Conservation (phyloP, 2,797 vertebrate genomes). For the Pelobates cultripes region DNA sequence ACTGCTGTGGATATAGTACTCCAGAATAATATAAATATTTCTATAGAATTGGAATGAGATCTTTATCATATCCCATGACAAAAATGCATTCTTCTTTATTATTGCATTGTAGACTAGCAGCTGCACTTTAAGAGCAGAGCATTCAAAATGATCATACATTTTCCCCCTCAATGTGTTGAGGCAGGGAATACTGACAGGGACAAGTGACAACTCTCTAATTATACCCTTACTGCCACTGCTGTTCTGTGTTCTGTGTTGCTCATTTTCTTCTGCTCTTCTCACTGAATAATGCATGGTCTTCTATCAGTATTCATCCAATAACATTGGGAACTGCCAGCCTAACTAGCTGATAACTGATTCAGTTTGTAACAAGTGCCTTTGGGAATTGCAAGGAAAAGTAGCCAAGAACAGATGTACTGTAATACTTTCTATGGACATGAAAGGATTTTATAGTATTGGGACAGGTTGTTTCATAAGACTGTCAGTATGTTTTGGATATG, state of each 20-base stretch:
- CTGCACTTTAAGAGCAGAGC: constrained; percentile 71
- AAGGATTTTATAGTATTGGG: constrained; percentile 40
- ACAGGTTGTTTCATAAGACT: constrained; percentile 21
- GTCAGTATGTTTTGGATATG: constrained; percentile 29
- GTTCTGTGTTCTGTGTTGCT: constrained; percentile 90
- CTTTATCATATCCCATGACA: constrained; percentile 72
- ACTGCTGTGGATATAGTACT: neutral
- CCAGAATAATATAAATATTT: constrained; percentile 44
- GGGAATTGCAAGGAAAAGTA: constrained; percentile 80
- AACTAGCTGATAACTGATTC: constrained; percentile 86
- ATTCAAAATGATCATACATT: constrained; percentile 69
- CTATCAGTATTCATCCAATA: constrained; percentile 89
- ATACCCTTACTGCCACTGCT: constrained; percentile 96
- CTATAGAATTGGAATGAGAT: constrained; percentile 34
- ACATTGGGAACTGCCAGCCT: constrained; percentile 80
- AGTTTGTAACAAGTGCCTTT: constrained; percentile 81
- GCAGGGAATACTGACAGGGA: constrained; percentile 95
- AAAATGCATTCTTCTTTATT: constrained; percentile 68
- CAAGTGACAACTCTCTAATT: constrained; percentile 98
- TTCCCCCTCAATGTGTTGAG: constrained; percentile 82
- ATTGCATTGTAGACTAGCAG: constrained; percentile 72
- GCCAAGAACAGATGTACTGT: constrained; percentile 76
- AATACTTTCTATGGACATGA: constrained; percentile 44
- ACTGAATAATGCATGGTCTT: constrained; percentile 97
- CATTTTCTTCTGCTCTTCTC: constrained; percentile 88